These are phyloP conservation scores for Elephas maximus DNA, from an alignment of 2,113 vertebrate genomes.

Conservation along the genomic window DNA sequence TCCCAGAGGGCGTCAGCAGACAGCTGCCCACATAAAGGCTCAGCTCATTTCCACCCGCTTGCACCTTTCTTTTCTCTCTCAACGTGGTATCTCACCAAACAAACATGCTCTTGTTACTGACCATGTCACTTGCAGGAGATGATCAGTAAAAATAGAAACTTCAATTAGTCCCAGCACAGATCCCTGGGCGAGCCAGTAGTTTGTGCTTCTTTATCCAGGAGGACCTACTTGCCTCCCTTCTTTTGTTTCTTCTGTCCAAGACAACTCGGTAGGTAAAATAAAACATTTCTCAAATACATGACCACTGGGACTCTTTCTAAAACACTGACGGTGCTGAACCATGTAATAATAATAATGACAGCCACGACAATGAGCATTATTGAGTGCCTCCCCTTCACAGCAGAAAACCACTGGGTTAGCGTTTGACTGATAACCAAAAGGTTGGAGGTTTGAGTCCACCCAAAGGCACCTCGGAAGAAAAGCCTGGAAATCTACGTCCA, in stretches of 20 bases:
- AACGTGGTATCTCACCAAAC: background rate
- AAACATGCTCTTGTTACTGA: too few species aligned
- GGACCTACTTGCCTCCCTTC: background rate
- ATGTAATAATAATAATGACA: background rate
- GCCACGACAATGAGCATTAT: background rate
- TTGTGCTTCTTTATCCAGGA: background rate
- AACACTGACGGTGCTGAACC: background rate
- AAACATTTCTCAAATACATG: background rate
- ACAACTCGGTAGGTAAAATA: background rate
- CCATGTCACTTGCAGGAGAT: background rate
- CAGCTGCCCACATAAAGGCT: background rate
- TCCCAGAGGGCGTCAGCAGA: background rate
- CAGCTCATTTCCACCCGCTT: background rate
- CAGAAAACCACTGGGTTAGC: background rate
- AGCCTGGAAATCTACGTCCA: background rate
- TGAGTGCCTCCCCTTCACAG: fast-evolving
- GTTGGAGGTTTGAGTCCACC: background rate
- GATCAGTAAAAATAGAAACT: slow-evolving; percentile 30
- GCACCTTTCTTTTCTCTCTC: background rate
- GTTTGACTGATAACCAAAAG: background rate
- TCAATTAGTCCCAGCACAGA: background rate
- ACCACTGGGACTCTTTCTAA: background rate
- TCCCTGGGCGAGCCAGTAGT: background rate
- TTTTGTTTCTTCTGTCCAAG: background rate
- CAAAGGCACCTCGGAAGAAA: background rate